Evolutionary conservation across 2,888 invertebrate species (phyloP).

Genomic region (Cristatella mucedo): DNA sequence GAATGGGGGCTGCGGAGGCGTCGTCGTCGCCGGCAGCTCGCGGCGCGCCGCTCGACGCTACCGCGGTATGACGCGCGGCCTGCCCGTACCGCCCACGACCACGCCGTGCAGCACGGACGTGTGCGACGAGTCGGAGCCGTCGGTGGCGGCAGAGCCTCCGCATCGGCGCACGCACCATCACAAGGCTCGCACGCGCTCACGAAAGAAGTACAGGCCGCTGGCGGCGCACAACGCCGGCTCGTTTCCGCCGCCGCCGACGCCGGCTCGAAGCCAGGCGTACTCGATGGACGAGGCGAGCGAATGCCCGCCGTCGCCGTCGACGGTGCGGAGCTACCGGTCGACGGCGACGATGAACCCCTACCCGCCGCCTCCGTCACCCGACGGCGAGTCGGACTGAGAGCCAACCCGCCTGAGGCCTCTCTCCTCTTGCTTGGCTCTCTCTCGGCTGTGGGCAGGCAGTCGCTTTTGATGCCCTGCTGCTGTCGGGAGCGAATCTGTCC

Average conservation of each 20-base stretch:
- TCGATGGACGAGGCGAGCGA: conserved; percentile 43
- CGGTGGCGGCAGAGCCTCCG: conserved; percentile 12
- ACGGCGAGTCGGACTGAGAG: conserved; percentile 34
- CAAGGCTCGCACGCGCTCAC: conserved; percentile 16
- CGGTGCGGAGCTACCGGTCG: conserved; percentile 47
- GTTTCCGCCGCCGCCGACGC: conserved; percentile 56
- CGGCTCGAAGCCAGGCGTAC: conserved; percentile 53
- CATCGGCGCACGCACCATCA: conserved; percentile 4
- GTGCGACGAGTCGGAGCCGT: conserved; percentile 50
- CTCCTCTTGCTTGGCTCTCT: too few species aligned
- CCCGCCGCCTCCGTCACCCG: conserved; percentile 71
- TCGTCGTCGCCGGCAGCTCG: background rate
- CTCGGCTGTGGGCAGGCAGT: too few species aligned
- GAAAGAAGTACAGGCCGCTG: conserved; percentile 15
- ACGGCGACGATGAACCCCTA: conserved; percentile 55
- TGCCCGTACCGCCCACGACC: conserved; percentile 62
- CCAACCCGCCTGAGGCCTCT: too few species aligned
- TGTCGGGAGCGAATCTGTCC: too few species aligned
- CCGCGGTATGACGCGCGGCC: conserved; percentile 18
- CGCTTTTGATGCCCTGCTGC: too few species aligned
- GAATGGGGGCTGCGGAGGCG: too few species aligned
- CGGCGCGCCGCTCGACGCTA: background rate
- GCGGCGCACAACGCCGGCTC: conserved; percentile 47
- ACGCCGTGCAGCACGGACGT: conserved; percentile 88
- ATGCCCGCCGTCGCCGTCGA: conserved; percentile 48